Percentiles rank a stretch among this genome's conserved stretches.
Evolutionary conservation across 53 echinoderm and acorn worm species (phyloP).

Genomic region (Apostichopus leukothele): DNA sequence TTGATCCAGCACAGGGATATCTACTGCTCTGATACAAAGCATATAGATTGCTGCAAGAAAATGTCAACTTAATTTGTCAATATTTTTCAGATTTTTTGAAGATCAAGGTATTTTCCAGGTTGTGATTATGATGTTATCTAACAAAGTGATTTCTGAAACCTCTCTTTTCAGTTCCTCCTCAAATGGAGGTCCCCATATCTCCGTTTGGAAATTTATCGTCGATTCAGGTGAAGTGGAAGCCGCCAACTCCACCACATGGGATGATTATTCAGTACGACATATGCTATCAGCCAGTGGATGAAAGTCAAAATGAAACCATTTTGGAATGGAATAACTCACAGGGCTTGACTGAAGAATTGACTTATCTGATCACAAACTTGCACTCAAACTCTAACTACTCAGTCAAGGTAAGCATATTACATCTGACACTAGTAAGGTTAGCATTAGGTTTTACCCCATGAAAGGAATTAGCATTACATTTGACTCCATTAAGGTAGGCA

Average conservation of each 20-base stretch:
- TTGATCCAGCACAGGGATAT: no score
- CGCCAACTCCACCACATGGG: not conserved
- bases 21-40: no score
- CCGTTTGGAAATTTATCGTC: not conserved
- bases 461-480: no score
- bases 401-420: not conserved
- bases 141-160: no score
- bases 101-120: no score
- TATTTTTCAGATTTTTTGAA: no score
- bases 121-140: no score
- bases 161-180: not conserved
- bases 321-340: not conserved
- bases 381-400: not conserved
- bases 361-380: not conserved
- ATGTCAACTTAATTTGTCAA: no score
- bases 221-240: not conserved
- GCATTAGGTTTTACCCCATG: no score
- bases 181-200: not conserved
- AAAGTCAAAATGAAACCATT: not conserved
- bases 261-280: not conserved
- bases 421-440: no score
- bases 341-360: not conserved
- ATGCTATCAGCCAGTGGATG: not conserved
- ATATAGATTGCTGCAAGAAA: no score
- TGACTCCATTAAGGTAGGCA: no score